Evolutionary conservation across 2,888 invertebrate genomes (phyloP).

Genomic region (Trachelus troglodyta): DNA sequence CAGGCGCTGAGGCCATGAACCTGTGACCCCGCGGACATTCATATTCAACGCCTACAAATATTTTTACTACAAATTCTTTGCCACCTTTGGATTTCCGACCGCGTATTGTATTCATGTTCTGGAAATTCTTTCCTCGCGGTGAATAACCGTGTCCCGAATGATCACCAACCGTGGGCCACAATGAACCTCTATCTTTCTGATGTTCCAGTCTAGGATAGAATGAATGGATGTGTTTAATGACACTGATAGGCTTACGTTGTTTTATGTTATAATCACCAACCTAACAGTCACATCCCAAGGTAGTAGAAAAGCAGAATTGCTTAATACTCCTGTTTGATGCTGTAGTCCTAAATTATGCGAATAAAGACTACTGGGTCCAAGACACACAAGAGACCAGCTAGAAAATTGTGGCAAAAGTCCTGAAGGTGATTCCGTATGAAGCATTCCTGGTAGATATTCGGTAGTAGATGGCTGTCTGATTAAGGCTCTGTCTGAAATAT

Average conservation of each 20-base stretch:
- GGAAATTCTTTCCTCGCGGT: conserved; percentile 57
- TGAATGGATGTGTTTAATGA: neutral
- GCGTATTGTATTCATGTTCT: conserved; percentile 57
- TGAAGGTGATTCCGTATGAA: conserved; percentile 81
- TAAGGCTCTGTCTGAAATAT: conserved; percentile 70
- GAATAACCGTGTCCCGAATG: conserved; percentile 52
- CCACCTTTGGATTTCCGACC: conserved; percentile 65
- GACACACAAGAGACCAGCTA: conserved; percentile 90
- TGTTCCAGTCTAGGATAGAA: conserved; percentile 56
- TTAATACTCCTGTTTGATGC: conserved; percentile 92
- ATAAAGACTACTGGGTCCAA: conserved; percentile 91
- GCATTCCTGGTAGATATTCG: conserved; percentile 92
- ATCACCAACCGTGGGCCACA: conserved; percentile 64
- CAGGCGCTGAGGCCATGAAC: conserved; percentile 90
- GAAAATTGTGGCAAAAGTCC: conserved; percentile 87
- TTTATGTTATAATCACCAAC: conserved; percentile 31
- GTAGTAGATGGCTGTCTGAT: conserved; percentile 83
- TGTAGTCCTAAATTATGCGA: conserved; percentile 87
- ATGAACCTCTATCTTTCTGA: conserved; percentile 62
- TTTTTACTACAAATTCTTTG: conserved; percentile 75
- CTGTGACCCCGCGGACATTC: conserved; percentile 98
- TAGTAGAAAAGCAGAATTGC: conserved; percentile 88
- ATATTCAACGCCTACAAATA: conserved; percentile 96
- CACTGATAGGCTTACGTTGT: neutral
- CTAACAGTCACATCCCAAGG: conserved; percentile 92